These are phyloP conservation scores for Actinia tenebrosa DNA, from an alignment of 64 coral and sea anemone species.

Conservation along the genomic window DNA sequence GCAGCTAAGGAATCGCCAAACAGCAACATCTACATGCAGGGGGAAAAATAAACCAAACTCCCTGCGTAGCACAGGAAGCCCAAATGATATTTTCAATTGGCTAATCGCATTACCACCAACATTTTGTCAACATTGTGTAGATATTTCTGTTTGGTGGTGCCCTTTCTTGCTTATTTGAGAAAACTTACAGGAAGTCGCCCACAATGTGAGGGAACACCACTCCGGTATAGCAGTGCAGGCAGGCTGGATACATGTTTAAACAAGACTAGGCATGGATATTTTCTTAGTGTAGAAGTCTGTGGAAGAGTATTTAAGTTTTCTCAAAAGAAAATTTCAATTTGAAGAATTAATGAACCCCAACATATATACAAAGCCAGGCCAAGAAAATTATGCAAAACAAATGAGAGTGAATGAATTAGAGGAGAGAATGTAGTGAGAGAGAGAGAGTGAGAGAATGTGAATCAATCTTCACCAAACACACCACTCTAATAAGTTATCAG, in stretches of 20 bases:
- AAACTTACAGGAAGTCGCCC: slow-evolving; percentile 32
- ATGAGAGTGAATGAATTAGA: slow-evolving; percentile 21
- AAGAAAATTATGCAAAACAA: slow-evolving; percentile 10
- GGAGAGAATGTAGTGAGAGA: not conserved
- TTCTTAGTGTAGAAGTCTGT: slow-evolving; percentile 2
- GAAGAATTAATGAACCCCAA: slow-evolving; percentile 18
- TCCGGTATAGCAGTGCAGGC: not conserved
- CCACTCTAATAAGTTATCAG: slow-evolving; percentile 36
- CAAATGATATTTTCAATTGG: not conserved
- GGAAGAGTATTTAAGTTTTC: slow-evolving; percentile 39
- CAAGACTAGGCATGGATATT: not conserved
- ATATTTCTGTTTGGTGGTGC: not conserved
- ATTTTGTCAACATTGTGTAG: not conserved
- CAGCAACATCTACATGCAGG: not conserved
- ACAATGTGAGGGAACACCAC: slow-evolving; percentile 28
- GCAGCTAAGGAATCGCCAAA: not conserved
- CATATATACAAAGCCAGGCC: slow-evolving; percentile 23
- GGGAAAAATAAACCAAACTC: not conserved
- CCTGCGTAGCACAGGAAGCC: not conserved
- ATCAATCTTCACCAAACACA: slow-evolving; percentile 5
- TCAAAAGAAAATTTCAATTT: slow-evolving; percentile 37
- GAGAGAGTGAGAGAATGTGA: not conserved
- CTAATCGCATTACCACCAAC: not conserved
- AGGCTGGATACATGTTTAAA: not conserved
- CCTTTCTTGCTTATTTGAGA: slow-evolving; percentile 5